phyloP scores from a whole-genome alignment of 2,888 invertebrate genomes.

The Criorhina ranunculi region DNA sequence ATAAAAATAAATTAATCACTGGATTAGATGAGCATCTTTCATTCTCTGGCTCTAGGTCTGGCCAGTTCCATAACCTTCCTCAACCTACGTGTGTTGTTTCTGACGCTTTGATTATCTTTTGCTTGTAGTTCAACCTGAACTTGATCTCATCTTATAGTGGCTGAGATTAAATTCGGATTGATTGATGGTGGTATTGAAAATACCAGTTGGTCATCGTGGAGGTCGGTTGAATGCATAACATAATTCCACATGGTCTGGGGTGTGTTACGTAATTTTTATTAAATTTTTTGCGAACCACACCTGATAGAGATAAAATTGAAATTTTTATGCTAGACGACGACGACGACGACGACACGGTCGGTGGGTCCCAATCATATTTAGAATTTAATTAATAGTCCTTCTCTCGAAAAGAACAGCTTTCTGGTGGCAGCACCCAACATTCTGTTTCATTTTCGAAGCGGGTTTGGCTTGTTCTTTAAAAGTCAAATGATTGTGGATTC shows the following conservation, averaged over 20 bases:
- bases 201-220: constrained; percentile 10
- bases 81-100: constrained; percentile 11
- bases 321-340: constrained; percentile 16
- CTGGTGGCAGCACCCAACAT: neutral
- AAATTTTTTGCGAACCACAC: constrained; percentile 7
- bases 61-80: constrained; percentile 47
- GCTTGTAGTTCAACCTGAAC: constrained; percentile 24
- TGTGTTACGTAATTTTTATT: constrained; percentile 23
- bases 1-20: constrained; percentile 37
- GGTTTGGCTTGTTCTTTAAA: constrained; percentile 19
- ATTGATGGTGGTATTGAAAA: constrained; percentile 36
- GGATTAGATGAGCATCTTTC: constrained; percentile 43
- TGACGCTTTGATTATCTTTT: constrained; percentile 40
- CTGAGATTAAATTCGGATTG: constrained; percentile 37
- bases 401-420: neutral
- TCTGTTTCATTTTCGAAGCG: constrained; percentile 9
- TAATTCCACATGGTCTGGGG: constrained; percentile 8
- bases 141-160: constrained; percentile 25
- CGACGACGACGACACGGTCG: neutral
- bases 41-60: constrained; percentile 1
- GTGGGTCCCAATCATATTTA: neutral
- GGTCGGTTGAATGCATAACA: constrained; percentile 38
- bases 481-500: neutral
- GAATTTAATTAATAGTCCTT: constrained; percentile 4
- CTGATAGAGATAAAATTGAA: constrained; percentile 19